Base-by-base conservation (phyloP, 2,888 invertebrate genomes). In the Seira musarum region DNA sequence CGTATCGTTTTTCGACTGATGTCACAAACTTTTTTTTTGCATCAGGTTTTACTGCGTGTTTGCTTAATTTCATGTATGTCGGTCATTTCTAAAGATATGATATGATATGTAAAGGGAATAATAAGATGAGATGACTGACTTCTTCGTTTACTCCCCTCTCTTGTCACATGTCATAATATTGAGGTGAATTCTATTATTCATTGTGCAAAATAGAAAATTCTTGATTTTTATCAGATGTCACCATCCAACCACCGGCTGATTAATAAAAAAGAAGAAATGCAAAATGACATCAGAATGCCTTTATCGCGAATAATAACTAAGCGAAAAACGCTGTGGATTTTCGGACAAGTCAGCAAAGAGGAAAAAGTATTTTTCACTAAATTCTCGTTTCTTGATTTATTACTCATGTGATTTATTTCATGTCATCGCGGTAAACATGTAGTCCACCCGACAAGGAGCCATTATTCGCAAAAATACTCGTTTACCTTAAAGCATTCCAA, bases 151-250 rank as follows among this genome's bases (percentile, higher is more conserved):
- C 3, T 30, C 30, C 8, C 30, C 8, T 30, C 53, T 53, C 53
- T 53, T 53, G 53, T 17, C 15, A 30, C 40, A 19, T 67, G 67
- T 46, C 67, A 46, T 21, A 46, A 67, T 67, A 67, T 67, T 67
- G 17, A 46, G 19, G 8, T 40, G 8, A 67, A 24, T 21, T 60
- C 53, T 35, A 35, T 70, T 70, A 35, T 30, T 70, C 60, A 71
- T 63, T 8, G n/a, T 17, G 70, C 6, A 60, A 24, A 70, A 46
- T n/a, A 71, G 30, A 71, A 61, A 46, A 40, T 66, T 78, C 49
- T 35, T 71, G 78, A 78, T 78, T 57, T n/a, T 66, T 78, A 78
- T 78, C 78, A 49, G 66, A 67, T 78, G 78, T 78, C 78, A 78
- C 67, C 53, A 49, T 17, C 3, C 53, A 17, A 53, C 30, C 30